Evolutionary conservation across 2,797 vertebrate genomes (phyloP).

Genomic region (Oreonectes daqikongensis): DNA sequence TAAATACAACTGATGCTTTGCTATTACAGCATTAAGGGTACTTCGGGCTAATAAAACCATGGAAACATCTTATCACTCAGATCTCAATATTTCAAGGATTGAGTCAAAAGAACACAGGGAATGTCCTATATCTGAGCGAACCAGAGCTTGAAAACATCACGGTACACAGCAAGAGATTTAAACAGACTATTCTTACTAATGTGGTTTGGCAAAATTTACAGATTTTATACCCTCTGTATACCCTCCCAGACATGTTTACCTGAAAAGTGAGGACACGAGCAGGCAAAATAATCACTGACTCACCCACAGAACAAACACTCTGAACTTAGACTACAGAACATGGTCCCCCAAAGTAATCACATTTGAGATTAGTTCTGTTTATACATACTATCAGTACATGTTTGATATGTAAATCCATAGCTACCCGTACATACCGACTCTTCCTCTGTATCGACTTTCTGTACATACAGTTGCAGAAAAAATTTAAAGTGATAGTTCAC

Average conservation of each 20-base stretch:
- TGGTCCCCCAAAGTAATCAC: neutral
- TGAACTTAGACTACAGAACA: neutral
- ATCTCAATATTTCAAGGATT: neutral
- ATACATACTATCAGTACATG: neutral
- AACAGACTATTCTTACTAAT: neutral
- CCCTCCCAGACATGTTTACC: neutral
- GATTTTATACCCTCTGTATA: neutral
- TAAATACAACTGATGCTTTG: neutral
- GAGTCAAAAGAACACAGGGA: conserved; percentile 1
- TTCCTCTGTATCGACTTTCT: neutral
- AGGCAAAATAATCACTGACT: neutral
- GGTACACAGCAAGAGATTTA: neutral
- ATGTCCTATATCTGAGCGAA: no score
- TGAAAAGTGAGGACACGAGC: neutral
- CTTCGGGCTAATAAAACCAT: neutral
- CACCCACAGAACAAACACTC: neutral
- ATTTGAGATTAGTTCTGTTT: neutral
- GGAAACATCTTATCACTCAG: neutral
- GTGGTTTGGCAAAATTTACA: neutral
- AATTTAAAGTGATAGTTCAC: no score
- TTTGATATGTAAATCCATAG: neutral
- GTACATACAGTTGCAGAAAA: neutral
- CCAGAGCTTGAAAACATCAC: no score
- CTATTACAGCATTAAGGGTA: neutral
- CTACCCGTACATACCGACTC: neutral